Percentiles rank a stretch among this genome's conserved stretches.
phyloP scores from a whole-genome alignment of 2,113 vertebrate genomes.

The Pipa parva region DNA sequence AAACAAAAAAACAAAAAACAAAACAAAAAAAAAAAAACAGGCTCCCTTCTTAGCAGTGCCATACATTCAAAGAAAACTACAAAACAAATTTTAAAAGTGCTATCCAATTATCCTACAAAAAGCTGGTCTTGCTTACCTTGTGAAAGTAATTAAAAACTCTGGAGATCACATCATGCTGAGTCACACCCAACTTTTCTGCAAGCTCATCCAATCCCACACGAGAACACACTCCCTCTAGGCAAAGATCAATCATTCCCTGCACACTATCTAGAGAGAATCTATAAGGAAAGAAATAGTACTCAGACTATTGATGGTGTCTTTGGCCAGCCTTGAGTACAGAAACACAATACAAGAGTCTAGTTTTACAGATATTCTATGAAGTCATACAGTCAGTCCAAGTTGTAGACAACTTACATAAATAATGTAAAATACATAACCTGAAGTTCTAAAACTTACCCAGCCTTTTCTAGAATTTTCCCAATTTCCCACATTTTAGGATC shows the following conservation, averaged over 20 bases:
- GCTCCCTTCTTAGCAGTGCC: too few relatives aligned
- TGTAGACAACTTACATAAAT: too few relatives aligned
- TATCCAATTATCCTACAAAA: background rate
- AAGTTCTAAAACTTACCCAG: conserved; percentile 62
- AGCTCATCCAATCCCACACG: conserved; percentile 50
- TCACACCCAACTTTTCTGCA: conserved; percentile 53
- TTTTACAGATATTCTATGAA: too few relatives aligned
- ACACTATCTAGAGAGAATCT: conserved; percentile 38
- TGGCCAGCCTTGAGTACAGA: too few relatives aligned
- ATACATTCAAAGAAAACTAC: too few relatives aligned
- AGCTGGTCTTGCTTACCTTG: conserved; percentile 46
- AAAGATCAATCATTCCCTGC: conserved; percentile 34
- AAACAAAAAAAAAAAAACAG: too few relatives aligned
- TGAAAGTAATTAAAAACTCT: conserved; percentile 57
- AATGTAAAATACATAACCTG: too few relatives aligned
- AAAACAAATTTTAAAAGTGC: too few relatives aligned
- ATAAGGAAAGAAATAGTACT: background rate
- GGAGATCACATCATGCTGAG: conserved; percentile 48
- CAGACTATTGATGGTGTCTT: too few relatives aligned
- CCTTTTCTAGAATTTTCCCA: conserved; percentile 53
- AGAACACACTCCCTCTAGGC: conserved; percentile 31
- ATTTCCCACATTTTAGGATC: conserved; percentile 68
- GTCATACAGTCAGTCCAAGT: too few relatives aligned
- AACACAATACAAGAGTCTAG: too few relatives aligned
- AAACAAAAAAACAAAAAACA: too few relatives aligned